Evolutionary conservation across 1,140 invertebrate species (phyloP).

Genomic region (Drosophila ananassae): DNA sequence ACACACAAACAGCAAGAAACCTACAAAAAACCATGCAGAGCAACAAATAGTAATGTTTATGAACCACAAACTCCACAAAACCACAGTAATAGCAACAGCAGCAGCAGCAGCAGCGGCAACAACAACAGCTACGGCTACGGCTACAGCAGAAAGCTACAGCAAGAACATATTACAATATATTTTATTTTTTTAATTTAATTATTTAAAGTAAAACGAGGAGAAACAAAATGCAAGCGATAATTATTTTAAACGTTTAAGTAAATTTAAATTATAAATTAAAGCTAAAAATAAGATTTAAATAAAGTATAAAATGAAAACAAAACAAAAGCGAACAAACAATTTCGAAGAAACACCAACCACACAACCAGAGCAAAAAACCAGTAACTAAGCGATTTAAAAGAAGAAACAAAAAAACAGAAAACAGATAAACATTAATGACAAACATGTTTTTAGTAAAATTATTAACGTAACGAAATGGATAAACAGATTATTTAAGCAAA

Average conservation of each 20-base stretch:
- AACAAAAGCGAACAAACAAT: conserved; percentile 55
- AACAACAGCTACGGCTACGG: conserved; percentile 36
- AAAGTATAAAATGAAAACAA: conserved; percentile 79
- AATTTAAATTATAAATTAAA: conserved; percentile 84
- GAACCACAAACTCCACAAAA: conserved; percentile 70
- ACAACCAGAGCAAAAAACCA: conserved; percentile 45
- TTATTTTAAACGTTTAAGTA: conserved; percentile 84
- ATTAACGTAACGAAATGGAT: conserved; percentile 58
- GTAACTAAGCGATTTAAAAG: conserved; percentile 53
- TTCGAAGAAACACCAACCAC: conserved; percentile 53
- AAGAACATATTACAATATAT: conserved; percentile 78
- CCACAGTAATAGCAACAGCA: conserved; percentile 56
- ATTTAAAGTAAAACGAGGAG: conserved; percentile 81
- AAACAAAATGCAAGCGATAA: conserved; percentile 83
- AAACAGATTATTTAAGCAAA: conserved; percentile 54
- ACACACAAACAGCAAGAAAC: conserved; percentile 26
- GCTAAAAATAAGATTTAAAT: conserved; percentile 81
- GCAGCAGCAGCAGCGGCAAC: conserved; percentile 26
- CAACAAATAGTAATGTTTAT: conserved; percentile 80
- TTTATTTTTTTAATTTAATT: conserved; percentile 84
- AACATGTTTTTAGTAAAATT: conserved; percentile 70
- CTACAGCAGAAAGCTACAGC: conserved; percentile 43
- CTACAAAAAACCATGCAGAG: conserved; percentile 50
- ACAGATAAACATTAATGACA: conserved; percentile 23
- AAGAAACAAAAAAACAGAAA: conserved; percentile 1